Conservation (phyloP, 2,888 invertebrate species). For the Kuschelorhynchus macadamiae region DNA sequence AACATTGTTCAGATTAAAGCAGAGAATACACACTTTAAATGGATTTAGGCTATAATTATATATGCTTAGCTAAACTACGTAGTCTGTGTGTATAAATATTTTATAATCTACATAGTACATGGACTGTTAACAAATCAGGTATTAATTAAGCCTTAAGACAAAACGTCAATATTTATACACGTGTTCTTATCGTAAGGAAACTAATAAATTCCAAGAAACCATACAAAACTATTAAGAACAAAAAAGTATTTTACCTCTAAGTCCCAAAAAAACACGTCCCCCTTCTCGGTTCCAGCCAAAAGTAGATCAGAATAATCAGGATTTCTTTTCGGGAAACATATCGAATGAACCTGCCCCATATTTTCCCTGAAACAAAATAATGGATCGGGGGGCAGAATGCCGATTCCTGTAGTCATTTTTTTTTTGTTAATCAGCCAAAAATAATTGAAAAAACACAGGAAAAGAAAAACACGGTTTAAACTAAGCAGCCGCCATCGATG, state of each 20-base stretch:
- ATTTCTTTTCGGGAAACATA: slow-evolving; percentile 76
- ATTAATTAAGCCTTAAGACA: no score
- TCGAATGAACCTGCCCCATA: slow-evolving; percentile 80
- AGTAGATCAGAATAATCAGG: slow-evolving; percentile 74
- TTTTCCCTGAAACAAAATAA: slow-evolving; percentile 81
- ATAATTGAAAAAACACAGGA: slow-evolving; percentile 40
- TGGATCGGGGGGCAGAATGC: slow-evolving; percentile 84
- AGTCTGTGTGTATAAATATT: no score
- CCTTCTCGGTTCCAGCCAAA: slow-evolving; percentile 82
- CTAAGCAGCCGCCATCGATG: slow-evolving; percentile 48
- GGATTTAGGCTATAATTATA: background rate
- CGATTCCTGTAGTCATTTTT: slow-evolving; percentile 69
- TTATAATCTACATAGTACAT: no score
- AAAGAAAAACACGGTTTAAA: slow-evolving; percentile 41
- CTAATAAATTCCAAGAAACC: no score
- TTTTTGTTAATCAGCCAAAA: slow-evolving; percentile 17
- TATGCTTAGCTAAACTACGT: no score
- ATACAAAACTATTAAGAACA: no score
- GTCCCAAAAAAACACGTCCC: slow-evolving; percentile 84
- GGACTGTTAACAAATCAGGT: no score
- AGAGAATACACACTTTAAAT: no score
- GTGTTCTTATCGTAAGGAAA: no score
- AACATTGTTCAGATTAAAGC: no score
- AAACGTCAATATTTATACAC: no score
- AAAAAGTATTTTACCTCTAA: slow-evolving; percentile 84